Conservation (phyloP, 2,888 invertebrate genomes). For the Panorpa germanica region DNA sequence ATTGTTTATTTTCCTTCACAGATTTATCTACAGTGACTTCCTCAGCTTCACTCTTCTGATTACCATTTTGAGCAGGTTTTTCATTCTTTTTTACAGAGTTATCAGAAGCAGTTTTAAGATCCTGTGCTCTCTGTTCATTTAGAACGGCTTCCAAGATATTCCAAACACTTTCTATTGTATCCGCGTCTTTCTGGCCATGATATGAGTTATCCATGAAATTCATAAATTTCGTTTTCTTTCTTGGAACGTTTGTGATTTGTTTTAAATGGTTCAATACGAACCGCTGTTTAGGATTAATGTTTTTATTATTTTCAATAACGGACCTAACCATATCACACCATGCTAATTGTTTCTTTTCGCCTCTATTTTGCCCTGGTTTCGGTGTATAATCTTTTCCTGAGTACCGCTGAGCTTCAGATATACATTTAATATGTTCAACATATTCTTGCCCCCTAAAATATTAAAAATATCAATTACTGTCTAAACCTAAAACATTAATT, state of each 20-base stretch:
- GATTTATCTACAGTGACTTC: constrained; percentile 17
- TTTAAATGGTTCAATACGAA: constrained; percentile 47
- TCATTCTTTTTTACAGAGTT: constrained; percentile 5
- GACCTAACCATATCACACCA: constrained; percentile 60
- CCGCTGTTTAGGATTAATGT: constrained; percentile 33
- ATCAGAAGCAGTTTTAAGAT: constrained; percentile 2
- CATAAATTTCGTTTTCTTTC: constrained; percentile 68
- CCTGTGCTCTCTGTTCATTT: constrained; percentile 19
- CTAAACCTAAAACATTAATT: constrained; percentile 9
- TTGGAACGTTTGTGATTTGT: constrained; percentile 61
- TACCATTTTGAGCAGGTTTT: constrained; percentile 4
- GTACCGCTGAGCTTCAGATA: constrained; percentile 75
- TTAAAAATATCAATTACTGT: constrained; percentile 11
- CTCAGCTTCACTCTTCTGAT: neutral
- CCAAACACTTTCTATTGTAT: constrained; percentile 50
- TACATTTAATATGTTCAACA: constrained; percentile 62
- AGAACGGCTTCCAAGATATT: constrained; percentile 32
- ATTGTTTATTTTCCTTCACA: constrained; percentile 14
- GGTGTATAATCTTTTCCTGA: constrained; percentile 61
- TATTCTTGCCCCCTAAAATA: constrained; percentile 53
- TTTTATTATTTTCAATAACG: constrained; percentile 35
- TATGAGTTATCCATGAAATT: constrained; percentile 53
- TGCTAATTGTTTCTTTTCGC: constrained; percentile 67
- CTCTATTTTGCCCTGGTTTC: constrained; percentile 54
- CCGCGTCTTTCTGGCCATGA: constrained; percentile 31